Conservation (phyloP, 1,140 invertebrate genomes). For the Aphelenchoides besseyi region DNA sequence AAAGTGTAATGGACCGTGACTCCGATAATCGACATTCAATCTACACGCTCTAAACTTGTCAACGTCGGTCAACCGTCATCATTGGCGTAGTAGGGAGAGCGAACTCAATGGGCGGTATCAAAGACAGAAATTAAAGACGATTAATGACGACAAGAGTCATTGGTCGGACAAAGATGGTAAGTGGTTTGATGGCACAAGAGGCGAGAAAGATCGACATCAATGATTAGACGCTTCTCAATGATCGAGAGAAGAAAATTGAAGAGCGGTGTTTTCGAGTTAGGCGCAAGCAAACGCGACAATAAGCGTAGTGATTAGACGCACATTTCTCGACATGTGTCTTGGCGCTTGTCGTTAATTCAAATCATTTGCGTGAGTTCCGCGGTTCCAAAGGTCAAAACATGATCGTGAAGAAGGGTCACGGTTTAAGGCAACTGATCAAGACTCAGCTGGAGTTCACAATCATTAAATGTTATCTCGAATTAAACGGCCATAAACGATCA, state of each 20-base stretch:
- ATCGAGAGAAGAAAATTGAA: neutral
- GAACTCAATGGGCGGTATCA: neutral
- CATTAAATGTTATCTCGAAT: too few relatives aligned
- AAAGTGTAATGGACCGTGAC: too few relatives aligned
- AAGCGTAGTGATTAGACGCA: too few relatives aligned
- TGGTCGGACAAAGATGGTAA: neutral
- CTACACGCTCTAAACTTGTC: too few relatives aligned
- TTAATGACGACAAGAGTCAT: too few relatives aligned
- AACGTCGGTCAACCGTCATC: neutral
- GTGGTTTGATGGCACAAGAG: neutral
- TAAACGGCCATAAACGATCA: too few relatives aligned
- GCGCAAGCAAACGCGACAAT: too few relatives aligned
- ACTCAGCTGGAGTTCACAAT: too few relatives aligned
- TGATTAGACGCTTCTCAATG: too few relatives aligned
- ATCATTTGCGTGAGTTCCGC: neutral
- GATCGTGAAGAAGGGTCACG: neutral
- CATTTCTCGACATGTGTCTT: neutral
- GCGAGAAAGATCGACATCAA: too few relatives aligned
- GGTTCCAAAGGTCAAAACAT: neutral
- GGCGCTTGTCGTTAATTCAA: neutral
- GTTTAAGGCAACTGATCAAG: neutral
- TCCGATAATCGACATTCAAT: too few relatives aligned
- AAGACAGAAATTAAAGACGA: neutral
- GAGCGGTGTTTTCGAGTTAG: neutral
- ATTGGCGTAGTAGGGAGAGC: neutral